phyloP scores from a whole-genome alignment of 2,797 vertebrate genomes.

The Botia almorhae region DNA sequence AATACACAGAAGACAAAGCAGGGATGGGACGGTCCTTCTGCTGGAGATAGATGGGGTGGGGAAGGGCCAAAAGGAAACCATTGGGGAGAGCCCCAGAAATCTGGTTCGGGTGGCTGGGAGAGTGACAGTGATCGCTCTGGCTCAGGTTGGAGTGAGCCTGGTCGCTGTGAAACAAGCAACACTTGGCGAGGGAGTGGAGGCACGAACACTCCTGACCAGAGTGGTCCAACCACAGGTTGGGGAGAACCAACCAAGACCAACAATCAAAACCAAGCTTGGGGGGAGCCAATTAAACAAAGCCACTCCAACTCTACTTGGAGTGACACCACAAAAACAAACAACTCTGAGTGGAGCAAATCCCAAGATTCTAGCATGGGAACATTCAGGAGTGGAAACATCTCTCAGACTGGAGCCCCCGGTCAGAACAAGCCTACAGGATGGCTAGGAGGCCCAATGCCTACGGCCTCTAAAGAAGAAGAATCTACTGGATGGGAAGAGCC shows the following conservation, averaged over 20 bases:
- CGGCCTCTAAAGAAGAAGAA: conserved; percentile 82
- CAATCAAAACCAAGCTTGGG: conserved; percentile 83
- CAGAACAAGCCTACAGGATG: conserved; percentile 87
- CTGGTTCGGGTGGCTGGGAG: conserved; percentile 87
- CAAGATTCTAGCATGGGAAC: conserved; percentile 77
- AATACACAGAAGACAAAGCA: conserved; percentile 86
- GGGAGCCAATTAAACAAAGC: conserved; percentile 83
- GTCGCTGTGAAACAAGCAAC: conserved; percentile 78
- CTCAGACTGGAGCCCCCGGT: conserved; percentile 65
- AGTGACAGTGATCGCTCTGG: conserved; percentile 87
- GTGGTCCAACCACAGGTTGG: conserved; percentile 81
- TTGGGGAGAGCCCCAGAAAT: conserved; percentile 89
- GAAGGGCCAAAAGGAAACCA: conserved; percentile 84
- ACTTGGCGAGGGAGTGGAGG: conserved; percentile 79
- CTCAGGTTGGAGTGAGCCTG: conserved; percentile 89
- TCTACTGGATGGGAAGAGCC: conserved; percentile 96
- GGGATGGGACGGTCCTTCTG: conserved; percentile 81
- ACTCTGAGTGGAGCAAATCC: conserved; percentile 87
- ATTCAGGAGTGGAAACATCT: conserved; percentile 75
- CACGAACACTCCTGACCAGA: conserved; percentile 81
- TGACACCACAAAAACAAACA: conserved; percentile 80
- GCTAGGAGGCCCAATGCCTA: conserved; percentile 88
- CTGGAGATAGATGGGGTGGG: conserved; percentile 83
- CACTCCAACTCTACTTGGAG: conserved; percentile 84
- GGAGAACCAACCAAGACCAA: conserved; percentile 84